Percentiles rank a stretch among this genome's conserved stretches.
These are phyloP conservation scores for Euzetes globulus DNA, from an alignment of 2,888 invertebrate genomes.

Conservation along the genomic window DNA sequence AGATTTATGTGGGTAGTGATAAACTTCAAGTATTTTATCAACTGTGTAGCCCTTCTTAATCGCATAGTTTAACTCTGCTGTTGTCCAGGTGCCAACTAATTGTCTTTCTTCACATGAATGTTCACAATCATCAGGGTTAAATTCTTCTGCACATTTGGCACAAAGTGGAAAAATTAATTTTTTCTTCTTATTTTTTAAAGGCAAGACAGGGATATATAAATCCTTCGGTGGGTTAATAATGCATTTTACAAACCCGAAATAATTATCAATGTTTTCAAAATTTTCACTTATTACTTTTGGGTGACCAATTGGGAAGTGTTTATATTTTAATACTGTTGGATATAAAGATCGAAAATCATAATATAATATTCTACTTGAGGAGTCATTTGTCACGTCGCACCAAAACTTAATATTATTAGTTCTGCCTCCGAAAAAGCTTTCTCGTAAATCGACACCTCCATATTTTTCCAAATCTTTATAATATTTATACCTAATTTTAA, in stretches of 20 bases:
- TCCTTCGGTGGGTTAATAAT: constrained; percentile 42
- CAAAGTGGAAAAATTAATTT: constrained; percentile 44
- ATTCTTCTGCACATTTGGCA: constrained; percentile 39
- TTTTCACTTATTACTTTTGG: constrained; percentile 36
- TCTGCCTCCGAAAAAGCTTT: constrained; percentile 43
- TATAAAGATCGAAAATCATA: constrained; percentile 43
- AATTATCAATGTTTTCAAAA: constrained; percentile 35
- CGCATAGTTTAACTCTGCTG: constrained; percentile 43
- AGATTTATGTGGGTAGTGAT: constrained; percentile 41
- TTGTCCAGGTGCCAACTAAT: constrained; percentile 43
- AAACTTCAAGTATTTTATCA: constrained; percentile 42
- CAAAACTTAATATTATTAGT: constrained; percentile 42
- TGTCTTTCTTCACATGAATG: constrained; percentile 40
- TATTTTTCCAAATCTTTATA: neutral
- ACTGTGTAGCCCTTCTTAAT: constrained; percentile 42
- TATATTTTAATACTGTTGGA: constrained; percentile 43
- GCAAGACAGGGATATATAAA: constrained; percentile 43
- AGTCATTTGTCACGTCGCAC: constrained; percentile 36
- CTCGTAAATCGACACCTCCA: constrained; percentile 40
- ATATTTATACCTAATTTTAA: neutral
- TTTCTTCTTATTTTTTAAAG: constrained; percentile 37
- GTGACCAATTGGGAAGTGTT: constrained; percentile 42
- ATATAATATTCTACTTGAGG: constrained; percentile 41
- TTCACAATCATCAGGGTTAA: neutral
- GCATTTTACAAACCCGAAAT: constrained; percentile 43